phyloP scores from a whole-genome alignment of 2,888 invertebrate genomes.

The Zonitis immaculata region DNA sequence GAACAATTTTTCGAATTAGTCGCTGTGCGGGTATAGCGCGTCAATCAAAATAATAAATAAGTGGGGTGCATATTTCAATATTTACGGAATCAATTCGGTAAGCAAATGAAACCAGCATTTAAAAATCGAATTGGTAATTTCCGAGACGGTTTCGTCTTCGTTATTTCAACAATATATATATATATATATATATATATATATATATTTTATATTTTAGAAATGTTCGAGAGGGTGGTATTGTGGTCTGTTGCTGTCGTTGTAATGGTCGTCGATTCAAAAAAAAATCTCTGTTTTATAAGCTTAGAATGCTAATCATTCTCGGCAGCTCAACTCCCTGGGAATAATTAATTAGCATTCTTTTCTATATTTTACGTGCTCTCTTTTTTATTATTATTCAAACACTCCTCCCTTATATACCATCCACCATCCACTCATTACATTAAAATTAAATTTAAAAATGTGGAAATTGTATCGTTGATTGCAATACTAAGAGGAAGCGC shows the following conservation, averaged over 20 bases:
- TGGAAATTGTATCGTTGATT: slow-evolving; percentile 51
- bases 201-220: too few relatives aligned
- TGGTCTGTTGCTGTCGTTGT: slow-evolving; percentile 1
- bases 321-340: slow-evolving; percentile 49
- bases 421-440: slow-evolving; percentile 40
- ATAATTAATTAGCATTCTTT: slow-evolving; percentile 61
- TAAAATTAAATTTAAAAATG: slow-evolving; percentile 47
- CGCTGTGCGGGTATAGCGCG: slow-evolving; percentile 43
- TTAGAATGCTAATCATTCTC: slow-evolving; percentile 29
- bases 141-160: slow-evolving; percentile 5
- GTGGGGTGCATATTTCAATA: slow-evolving; percentile 48
- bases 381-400: slow-evolving; percentile 37
- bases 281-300: slow-evolving; percentile 22
- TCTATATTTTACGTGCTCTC: slow-evolving; percentile 49
- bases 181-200: neutral
- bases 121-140: slow-evolving; percentile 13
- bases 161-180: neutral
- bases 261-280: slow-evolving; percentile 9
- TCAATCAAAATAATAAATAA: slow-evolving; percentile 48
- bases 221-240: too few relatives aligned
- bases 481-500: slow-evolving; percentile 39
- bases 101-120: slow-evolving; percentile 40
- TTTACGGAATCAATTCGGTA: slow-evolving; percentile 46
- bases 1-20: slow-evolving; percentile 28
- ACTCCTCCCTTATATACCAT: slow-evolving; percentile 32